These are phyloP conservation scores for Sarcophaga carnaria DNA, from an alignment of 2,888 invertebrate genomes.

Conservation along the genomic window DNA sequence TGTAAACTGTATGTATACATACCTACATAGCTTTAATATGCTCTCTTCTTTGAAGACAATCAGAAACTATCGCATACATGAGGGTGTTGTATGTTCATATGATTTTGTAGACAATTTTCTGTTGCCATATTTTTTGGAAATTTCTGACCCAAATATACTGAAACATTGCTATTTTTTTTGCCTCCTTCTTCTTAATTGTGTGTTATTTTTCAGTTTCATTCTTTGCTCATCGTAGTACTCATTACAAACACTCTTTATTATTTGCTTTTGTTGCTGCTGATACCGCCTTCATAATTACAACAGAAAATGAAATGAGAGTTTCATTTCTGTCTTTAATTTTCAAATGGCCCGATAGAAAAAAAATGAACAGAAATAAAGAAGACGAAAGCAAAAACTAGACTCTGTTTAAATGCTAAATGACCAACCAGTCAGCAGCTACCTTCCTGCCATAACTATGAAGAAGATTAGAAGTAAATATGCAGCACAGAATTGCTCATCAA, in stretches of 20 bases:
- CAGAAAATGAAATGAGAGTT: slow-evolving; percentile 10
- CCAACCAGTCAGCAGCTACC: too few relatives aligned
- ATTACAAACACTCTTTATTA: slow-evolving; percentile 48
- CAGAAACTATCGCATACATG: slow-evolving; percentile 3
- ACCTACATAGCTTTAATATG: too few relatives aligned
- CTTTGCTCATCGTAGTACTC: too few relatives aligned
- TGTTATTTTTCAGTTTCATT: neutral
- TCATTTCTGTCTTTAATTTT: slow-evolving; percentile 41
- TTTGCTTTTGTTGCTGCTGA: slow-evolving; percentile 18
- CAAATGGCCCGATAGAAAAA: slow-evolving; percentile 43
- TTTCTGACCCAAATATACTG: slow-evolving; percentile 43
- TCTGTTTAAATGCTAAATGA: slow-evolving; percentile 22
- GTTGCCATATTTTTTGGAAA: slow-evolving; percentile 2
- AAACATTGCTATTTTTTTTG: slow-evolving; percentile 19
- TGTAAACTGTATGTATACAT: too few relatives aligned
- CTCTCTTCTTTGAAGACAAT: too few relatives aligned
- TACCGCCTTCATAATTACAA: slow-evolving; percentile 65
- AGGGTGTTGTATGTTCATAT: neutral
- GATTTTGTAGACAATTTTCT: slow-evolving; percentile 24
- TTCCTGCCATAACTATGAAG: neutral
- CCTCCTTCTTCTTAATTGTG: slow-evolving; percentile 21
- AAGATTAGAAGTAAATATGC: slow-evolving; percentile 30
- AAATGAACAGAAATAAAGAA: slow-evolving; percentile 17
- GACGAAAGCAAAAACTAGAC: neutral
- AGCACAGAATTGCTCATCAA: slow-evolving; percentile 59